Conservation (phyloP, 1,140 invertebrate species). For the Apis laboriosa region DNA sequence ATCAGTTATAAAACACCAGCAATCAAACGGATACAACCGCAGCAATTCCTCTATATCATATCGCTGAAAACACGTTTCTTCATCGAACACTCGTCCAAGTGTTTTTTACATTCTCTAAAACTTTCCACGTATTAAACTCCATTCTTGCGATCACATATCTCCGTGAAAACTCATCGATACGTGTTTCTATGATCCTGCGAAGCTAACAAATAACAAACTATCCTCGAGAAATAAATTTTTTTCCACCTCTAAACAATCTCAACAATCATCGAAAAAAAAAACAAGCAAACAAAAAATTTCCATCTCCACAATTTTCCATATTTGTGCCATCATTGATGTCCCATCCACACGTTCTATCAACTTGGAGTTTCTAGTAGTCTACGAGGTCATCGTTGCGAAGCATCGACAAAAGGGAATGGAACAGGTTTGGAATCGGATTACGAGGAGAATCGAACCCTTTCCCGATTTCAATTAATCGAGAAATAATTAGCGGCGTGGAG, state of each 20-base stretch:
- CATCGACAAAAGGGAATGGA: neutral
- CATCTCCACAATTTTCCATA: too few species aligned
- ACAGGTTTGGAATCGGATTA: slow-evolving; percentile 21
- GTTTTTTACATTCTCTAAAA: too few species aligned
- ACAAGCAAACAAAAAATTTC: neutral
- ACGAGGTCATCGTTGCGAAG: neutral
- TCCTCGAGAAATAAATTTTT: neutral
- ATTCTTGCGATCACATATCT: too few species aligned
- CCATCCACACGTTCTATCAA: neutral
- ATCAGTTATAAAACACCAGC: too few species aligned
- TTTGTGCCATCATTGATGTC: too few species aligned
- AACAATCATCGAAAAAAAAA: neutral
- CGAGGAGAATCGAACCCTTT: neutral
- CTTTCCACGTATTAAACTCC: too few species aligned
- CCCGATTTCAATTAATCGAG: slow-evolving; percentile 66
- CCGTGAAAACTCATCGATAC: neutral
- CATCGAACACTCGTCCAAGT: too few species aligned
- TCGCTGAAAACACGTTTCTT: too few species aligned
- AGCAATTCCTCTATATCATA: too few species aligned
- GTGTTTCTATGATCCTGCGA: neutral
- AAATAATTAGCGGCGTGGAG: slow-evolving; percentile 67
- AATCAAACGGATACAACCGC: too few species aligned
- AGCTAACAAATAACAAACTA: neutral
- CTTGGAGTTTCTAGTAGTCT: neutral
- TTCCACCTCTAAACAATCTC: neutral